Base-by-base conservation (phyloP, 2,797 vertebrate genomes). In the Anomalospiza imberbis region DNA sequence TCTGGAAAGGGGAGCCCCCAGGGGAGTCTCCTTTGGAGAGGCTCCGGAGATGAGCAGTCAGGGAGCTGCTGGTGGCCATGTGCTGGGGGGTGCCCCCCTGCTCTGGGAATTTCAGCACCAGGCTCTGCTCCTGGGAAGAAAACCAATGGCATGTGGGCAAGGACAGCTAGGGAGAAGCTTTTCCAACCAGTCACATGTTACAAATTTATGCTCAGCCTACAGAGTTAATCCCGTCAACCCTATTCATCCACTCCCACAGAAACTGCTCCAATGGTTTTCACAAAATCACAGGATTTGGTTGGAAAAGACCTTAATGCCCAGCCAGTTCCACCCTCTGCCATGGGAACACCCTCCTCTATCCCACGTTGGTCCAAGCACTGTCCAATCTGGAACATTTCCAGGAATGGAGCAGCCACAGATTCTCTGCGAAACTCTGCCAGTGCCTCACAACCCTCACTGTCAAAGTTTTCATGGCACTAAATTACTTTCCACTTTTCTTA, bases 11-110 rank as follows among this genome's bases (percentile, higher is more conserved):
- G 12, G 99, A 99, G 36, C 98, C 95, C 44, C 97, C 92, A 0
- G 99, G 98, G 0, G 99, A 99, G 66, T 99, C 99, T 78, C 99
- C 97, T 54, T 98, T 99, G 36, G 98, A 99, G 72, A 99, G 85
- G 77, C 98, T 99, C 68, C 99, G 97, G 66, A 99, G 98, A 58
- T 99, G 99, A 32, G 98, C 97, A 0, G 98, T 98, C 79, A 99
- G 97, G 44, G 99, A 98, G 70, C 98, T 98, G 50, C 98, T 98
- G 3, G 97, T 97, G 96, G 98, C 98, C 57, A 97, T 31, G 5
- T 98, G 98, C 94, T 98, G 97, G 0, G 98, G 98, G 1, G 98
- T 98, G 28, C 97, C 98, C 6, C 97, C 83, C 50, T 98, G 98
- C 50, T 99, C 98, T 0, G 98, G 97, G 95, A 98, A 98, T 78